A percentile compares a stretch with the other conserved stretches of the same genome.
These are phyloP conservation scores for Folsomia manolachei DNA, from an alignment of 2,888 invertebrate species.

Conservation along the genomic window DNA sequence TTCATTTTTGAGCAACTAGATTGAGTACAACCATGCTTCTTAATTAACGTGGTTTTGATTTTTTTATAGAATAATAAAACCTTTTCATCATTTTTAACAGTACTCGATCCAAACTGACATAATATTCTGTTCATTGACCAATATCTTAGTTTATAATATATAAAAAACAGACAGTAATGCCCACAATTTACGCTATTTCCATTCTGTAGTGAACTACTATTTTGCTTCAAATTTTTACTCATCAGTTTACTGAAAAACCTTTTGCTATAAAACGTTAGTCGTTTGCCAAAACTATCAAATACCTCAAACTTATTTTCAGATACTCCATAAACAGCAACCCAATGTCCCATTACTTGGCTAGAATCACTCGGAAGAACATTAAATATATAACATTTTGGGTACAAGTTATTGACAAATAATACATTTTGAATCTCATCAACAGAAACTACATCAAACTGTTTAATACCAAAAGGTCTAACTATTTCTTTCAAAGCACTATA, in stretches of 20 bases:
- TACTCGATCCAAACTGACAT: no score
- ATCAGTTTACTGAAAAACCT: neutral
- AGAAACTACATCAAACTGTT: neutral
- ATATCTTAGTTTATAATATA: neutral
- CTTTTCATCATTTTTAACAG: neutral
- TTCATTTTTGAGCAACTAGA: neutral
- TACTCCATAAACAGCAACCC: neutral
- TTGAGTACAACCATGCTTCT: neutral
- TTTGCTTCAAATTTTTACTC: neutral
- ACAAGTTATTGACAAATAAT: neutral
- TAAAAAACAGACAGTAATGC: neutral
- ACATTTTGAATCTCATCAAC: neutral
- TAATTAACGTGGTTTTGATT: neutral
- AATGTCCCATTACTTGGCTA: neutral
- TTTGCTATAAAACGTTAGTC: neutral
- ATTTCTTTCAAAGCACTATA: neutral
- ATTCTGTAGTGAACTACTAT: neutral
- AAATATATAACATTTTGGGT: neutral
- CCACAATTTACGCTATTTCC: neutral
- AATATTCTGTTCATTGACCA: no score
- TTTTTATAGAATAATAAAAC: neutral
- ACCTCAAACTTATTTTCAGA: neutral
- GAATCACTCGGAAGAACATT: neutral
- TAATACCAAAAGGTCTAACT: neutral
- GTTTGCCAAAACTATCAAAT: constrained; percentile 6